A percentile compares a stretch with the other conserved stretches of the same genome.
Conservation (phyloP, 2,113 vertebrate genomes). For the Pipa parva region DNA sequence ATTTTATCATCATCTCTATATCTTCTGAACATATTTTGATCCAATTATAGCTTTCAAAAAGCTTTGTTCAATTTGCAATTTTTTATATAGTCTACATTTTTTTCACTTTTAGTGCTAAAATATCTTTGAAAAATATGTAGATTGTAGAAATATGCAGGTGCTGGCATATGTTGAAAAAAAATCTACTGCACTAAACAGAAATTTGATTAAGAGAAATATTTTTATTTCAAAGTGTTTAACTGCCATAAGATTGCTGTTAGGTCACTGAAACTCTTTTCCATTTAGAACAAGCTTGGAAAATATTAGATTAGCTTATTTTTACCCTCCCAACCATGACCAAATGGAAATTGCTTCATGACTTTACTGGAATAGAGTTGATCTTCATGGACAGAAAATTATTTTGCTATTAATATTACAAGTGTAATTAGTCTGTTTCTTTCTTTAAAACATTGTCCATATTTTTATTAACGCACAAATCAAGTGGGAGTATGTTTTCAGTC, state of each 20-base stretch:
- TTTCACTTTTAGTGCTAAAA: too few species aligned
- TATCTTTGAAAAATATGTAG: too few species aligned
- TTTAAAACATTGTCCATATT: not conserved
- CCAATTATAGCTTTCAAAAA: too few species aligned
- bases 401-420: constrained; percentile 6
- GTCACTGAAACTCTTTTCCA: constrained; percentile 12
- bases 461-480: too few species aligned
- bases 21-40: too few species aligned
- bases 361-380: constrained; percentile 23
- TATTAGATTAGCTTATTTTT: constrained; percentile 24
- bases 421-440: constrained; percentile 2
- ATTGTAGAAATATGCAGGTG: too few species aligned
- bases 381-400: constrained; percentile 6
- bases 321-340: constrained; percentile 11
- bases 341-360: constrained; percentile 17
- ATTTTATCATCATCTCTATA: too few species aligned
- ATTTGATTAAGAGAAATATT: not conserved
- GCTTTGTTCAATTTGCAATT: too few species aligned
- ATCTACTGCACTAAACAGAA: not conserved
- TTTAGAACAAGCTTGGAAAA: constrained; percentile 25
- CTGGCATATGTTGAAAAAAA: too few species aligned
- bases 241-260: constrained; percentile 3
- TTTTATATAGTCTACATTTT: too few species aligned
- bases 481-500: too few species aligned
- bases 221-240: not conserved